Evolutionary conservation across 2,888 invertebrate genomes (phyloP).

Genomic region (Sarcophaga subvicina): DNA sequence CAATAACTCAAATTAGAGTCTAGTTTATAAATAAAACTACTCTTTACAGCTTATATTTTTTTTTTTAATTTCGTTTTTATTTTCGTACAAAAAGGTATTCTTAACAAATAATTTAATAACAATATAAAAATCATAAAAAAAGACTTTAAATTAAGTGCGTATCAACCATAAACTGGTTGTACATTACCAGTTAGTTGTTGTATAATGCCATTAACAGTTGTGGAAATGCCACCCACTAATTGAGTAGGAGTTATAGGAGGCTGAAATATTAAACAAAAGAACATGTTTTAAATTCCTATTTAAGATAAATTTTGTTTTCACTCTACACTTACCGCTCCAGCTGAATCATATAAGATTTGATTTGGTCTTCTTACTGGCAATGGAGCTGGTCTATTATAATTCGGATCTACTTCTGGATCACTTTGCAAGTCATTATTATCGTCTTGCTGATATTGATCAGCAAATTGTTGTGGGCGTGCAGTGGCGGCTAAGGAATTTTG

Average conservation of each 20-base stretch:
- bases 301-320: not conserved
- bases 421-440: slow-evolving; percentile 70
- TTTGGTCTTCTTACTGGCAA: slow-evolving; percentile 74
- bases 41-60: not conserved
- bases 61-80: not conserved
- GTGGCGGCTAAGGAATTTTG: slow-evolving; percentile 74
- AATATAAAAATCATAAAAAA: slow-evolving; percentile 26
- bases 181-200: slow-evolving; percentile 79
- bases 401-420: slow-evolving; percentile 78
- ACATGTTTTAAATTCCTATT: not conserved
- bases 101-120: slow-evolving; percentile 38
- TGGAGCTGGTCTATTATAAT: slow-evolving; percentile 63
- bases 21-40: too few species aligned
- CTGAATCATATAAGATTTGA: slow-evolving; percentile 74
- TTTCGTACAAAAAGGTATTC: slow-evolving; percentile 3
- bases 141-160: slow-evolving; percentile 7
- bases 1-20: too few species aligned
- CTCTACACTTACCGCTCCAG: slow-evolving; percentile 74
- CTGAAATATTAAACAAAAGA: slow-evolving; percentile 68
- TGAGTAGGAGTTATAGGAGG: slow-evolving; percentile 76
- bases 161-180: slow-evolving; percentile 76
- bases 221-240: slow-evolving; percentile 78
- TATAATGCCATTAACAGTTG: slow-evolving; percentile 79
- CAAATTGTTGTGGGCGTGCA: slow-evolving; percentile 62
- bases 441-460: slow-evolving; percentile 53